Evolutionary conservation across 2,888 invertebrate genomes (phyloP).

Genomic region (Drosophila cognata): DNA sequence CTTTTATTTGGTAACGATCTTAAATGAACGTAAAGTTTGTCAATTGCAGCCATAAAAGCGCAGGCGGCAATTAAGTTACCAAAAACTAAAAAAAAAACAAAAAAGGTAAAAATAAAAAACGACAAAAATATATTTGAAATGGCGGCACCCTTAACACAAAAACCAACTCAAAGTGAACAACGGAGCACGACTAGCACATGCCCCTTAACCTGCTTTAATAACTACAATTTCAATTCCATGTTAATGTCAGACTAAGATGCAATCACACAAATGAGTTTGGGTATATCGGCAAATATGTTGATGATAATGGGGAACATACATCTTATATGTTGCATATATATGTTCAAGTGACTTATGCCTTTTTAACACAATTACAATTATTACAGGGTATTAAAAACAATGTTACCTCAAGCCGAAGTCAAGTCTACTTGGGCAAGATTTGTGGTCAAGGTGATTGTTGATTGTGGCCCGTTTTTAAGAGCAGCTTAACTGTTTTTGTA

Average conservation of each 20-base stretch:
- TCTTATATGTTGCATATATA: background rate
- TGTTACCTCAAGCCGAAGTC: slow-evolving; percentile 26
- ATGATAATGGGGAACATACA: background rate
- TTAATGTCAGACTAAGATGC: background rate
- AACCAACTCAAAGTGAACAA: slow-evolving; percentile 6
- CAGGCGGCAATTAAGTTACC: slow-evolving; percentile 39
- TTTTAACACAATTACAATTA: background rate
- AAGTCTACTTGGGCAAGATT: slow-evolving; percentile 43
- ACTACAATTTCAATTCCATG: no score
- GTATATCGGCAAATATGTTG: background rate
- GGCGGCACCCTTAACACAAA: slow-evolving; percentile 54
- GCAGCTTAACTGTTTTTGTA: slow-evolving; percentile 23
- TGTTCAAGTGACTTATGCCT: background rate
- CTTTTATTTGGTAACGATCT: slow-evolving; percentile 44
- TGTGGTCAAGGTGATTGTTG: slow-evolving; percentile 56
- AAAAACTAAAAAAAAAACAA: slow-evolving; percentile 13
- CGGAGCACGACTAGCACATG: background rate
- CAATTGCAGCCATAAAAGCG: slow-evolving; percentile 54
- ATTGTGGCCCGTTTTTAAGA: slow-evolving; percentile 42
- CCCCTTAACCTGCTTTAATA: background rate
- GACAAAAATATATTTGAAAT: slow-evolving; percentile 44
- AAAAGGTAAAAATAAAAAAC: slow-evolving; percentile 1
- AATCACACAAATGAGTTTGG: no score
- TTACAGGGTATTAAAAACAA: slow-evolving; percentile 16
- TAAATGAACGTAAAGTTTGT: slow-evolving; percentile 41